Percentiles rank a stretch among this genome's conserved stretches.
These are phyloP conservation scores for Hippotragus niger DNA, from an alignment of 2,113 vertebrate genomes.

Conservation along the genomic window DNA sequence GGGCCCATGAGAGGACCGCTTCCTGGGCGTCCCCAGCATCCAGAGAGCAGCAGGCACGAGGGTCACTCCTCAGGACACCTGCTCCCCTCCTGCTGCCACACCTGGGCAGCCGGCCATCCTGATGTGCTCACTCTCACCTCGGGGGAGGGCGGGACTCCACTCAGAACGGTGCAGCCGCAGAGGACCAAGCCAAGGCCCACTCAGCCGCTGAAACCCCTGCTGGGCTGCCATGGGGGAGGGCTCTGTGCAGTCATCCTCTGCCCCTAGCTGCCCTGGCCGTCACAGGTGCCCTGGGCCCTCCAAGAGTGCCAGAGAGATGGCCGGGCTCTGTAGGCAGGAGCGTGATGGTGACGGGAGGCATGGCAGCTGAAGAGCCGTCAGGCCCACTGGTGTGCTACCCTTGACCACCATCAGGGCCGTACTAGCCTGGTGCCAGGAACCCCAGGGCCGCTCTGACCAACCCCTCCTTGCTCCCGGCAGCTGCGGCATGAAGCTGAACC, in stretches of 20 bases:
- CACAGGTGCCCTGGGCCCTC: neutral
- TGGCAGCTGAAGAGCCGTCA: neutral
- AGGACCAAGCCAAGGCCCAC: neutral
- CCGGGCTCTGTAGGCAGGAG: neutral
- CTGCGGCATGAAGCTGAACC: constrained; percentile 98
- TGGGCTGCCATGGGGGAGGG: neutral
- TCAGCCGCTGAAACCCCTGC: fast-evolving
- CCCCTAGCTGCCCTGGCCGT: too few relatives aligned
- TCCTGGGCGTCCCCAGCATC: neutral
- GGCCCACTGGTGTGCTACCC: neutral
- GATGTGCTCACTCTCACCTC: neutral
- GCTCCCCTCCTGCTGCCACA: neutral
- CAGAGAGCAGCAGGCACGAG: neutral
- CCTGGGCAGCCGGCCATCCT: neutral
- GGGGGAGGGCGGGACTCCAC: neutral
- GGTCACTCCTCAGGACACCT: neutral
- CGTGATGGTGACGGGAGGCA: neutral
- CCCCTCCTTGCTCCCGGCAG: constrained; percentile 73
- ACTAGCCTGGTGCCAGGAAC: neutral
- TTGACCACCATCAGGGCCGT: neutral
- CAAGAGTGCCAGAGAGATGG: neutral
- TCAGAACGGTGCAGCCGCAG: neutral
- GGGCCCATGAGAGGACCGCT: neutral
- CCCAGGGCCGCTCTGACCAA: neutral
- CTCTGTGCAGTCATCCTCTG: neutral